phyloP scores from a whole-genome alignment of 2,113 vertebrate genomes.

The Lipophrys pholis region DNA sequence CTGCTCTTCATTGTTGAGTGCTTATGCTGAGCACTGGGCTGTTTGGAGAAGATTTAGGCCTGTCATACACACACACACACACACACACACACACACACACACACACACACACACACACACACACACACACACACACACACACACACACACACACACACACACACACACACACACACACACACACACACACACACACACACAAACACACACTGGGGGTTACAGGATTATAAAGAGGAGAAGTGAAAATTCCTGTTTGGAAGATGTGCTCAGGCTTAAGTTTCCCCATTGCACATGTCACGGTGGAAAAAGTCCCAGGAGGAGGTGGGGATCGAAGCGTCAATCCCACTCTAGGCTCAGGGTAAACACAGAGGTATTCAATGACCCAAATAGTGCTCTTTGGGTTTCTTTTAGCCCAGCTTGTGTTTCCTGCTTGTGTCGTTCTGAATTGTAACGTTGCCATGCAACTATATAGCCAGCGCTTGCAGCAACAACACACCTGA shows the following conservation, averaged over 20 bases:
- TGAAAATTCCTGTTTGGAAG: slow-evolving; percentile 81
- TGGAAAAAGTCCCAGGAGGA: slow-evolving; percentile 74
- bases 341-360: slow-evolving; percentile 65
- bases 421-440: slow-evolving; percentile 61
- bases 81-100: slow-evolving; percentile 16
- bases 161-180: no score
- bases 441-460: slow-evolving; percentile 64
- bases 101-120: slow-evolving; percentile 36
- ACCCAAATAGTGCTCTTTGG: slow-evolving; percentile 62
- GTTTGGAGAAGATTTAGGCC: slow-evolving; percentile 81
- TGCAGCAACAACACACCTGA: slow-evolving; percentile 58
- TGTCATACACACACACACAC: slow-evolving; percentile 70
- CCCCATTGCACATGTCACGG: slow-evolving; percentile 66
- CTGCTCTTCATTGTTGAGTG: slow-evolving; percentile 60
- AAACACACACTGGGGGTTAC: slow-evolving; percentile 58
- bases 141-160: no score
- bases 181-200: slow-evolving; percentile 52
- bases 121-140: no score
- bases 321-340: slow-evolving; percentile 67
- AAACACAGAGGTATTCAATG: slow-evolving; percentile 76
- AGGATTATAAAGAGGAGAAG: slow-evolving; percentile 80
- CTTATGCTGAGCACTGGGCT: slow-evolving; percentile 57
- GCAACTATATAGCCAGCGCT: slow-evolving; percentile 48
- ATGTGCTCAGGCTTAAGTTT: slow-evolving; percentile 75
- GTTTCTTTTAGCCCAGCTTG: slow-evolving; percentile 60